phyloP scores from a whole-genome alignment of 2,113 vertebrate genomes.

The Mohoua ochrocephala region DNA sequence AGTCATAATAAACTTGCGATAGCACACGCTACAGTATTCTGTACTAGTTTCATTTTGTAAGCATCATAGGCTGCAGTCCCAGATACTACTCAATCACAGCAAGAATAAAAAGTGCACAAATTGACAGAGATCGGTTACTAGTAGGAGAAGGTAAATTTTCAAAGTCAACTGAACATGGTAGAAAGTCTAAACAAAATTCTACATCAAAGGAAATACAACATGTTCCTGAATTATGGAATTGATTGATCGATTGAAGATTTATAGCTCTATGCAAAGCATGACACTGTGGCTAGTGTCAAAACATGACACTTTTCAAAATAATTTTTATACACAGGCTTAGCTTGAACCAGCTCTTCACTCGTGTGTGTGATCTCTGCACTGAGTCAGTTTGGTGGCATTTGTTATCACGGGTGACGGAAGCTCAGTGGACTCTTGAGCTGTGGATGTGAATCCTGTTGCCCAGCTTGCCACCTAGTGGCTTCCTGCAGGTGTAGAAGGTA shows the following conservation, averaged over 20 bases:
- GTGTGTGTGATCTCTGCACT: background rate
- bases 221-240: background rate
- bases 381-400: background rate
- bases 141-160: background rate
- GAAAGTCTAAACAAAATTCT: background rate
- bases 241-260: background rate
- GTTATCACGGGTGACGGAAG: background rate
- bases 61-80: background rate
- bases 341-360: background rate
- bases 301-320: background rate
- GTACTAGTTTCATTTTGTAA: background rate
- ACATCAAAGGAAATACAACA: background rate
- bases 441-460: accelerated
- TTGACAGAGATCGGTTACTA: background rate
- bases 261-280: background rate
- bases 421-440: background rate
- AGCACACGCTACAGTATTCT: background rate
- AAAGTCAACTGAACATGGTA: background rate
- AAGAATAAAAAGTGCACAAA: background rate
- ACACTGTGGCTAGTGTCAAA: background rate
- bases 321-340: background rate
- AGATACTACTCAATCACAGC: background rate
- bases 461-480: constrained; percentile 46
- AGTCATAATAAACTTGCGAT: background rate
- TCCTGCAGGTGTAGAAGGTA: background rate